Conservation (phyloP, 2,113 vertebrate species). For the Ceyx margarethae region DNA sequence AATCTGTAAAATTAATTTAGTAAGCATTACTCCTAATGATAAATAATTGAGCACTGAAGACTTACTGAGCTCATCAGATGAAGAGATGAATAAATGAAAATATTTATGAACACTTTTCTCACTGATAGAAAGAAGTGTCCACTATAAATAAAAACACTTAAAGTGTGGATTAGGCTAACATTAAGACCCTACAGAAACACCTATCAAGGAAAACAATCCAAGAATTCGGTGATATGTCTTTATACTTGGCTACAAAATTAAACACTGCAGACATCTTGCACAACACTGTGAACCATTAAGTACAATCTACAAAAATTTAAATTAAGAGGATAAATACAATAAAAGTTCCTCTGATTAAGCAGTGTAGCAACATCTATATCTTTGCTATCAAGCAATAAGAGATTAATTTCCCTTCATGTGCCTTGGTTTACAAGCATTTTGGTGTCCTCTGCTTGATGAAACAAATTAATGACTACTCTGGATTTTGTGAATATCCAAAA, state of each 20-base stretch:
- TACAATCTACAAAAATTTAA: neutral
- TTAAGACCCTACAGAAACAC: neutral
- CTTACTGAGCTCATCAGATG: neutral
- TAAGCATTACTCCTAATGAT: neutral
- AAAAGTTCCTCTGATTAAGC: neutral
- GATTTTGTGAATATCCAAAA: neutral
- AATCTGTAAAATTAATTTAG: neutral
- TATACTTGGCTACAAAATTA: neutral
- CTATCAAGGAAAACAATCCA: neutral
- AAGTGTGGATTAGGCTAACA: neutral
- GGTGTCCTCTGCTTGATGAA: neutral
- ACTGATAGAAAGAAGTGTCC: neutral
- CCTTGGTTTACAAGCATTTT: neutral
- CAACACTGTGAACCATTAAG: neutral
- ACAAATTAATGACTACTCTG: neutral
- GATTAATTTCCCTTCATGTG: neutral
- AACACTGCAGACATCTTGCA: neutral
- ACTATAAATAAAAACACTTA: neutral
- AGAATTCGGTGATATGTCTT: neutral
- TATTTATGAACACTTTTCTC: neutral
- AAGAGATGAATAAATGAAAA: accelerated
- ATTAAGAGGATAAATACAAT: neutral
- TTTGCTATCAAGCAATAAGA: neutral
- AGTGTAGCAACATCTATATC: neutral
- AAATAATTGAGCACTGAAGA: neutral